Base-by-base conservation (phyloP, 2,888 invertebrate species). In the Didymodactylos carnosus region DNA sequence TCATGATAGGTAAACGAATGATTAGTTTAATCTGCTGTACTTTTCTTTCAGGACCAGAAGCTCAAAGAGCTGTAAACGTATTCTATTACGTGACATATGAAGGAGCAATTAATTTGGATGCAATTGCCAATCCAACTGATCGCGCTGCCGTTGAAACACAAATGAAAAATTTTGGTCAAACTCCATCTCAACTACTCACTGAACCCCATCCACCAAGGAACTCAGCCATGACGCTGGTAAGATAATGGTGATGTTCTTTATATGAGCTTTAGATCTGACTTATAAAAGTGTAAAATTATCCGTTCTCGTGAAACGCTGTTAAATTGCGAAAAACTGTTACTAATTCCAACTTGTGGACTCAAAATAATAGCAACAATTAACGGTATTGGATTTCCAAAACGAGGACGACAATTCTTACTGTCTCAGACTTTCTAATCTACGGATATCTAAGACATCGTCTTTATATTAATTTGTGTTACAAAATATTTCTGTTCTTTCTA, bases 31-130 rank as follows among this genome's bases (percentile, higher is more conserved):
- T 73, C 69, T 40, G 46, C 73, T 73, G 3, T 80, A 90, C 89
- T n/a, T n/a, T n/a, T 10, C n/a, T 35, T 62, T 25, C n/a, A 62
- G 62, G 95, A 53, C 95, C 97, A 0, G 95, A 97, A 85, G 97
- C 97, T 2, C 89, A 97, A 46, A 87, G 97, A 73, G 94, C 97
- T 3, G 94, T 94, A 23, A 99, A 99, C 85, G 94, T 98, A 25
- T 99, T 99, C 86, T 98, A 98, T 86, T 97, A 98, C 84, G 87
- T 99, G 77, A 99, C 98, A 0, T 99, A 99, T 84, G 98, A 99
- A 84, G 97, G 97, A 73, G 93, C 91, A 78, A 92, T 94, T 3
- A 91, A 97, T 75, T 87, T 97, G 78, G 93, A 94, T 75, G 87
- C 89, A 43, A 90, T 97, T 78, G 87, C 88, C 0, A 95, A 97